A percentile compares a stretch with the other conserved stretches of the same genome.
Conservation (phyloP, 2,888 invertebrate genomes). For the Torymus auratus region DNA sequence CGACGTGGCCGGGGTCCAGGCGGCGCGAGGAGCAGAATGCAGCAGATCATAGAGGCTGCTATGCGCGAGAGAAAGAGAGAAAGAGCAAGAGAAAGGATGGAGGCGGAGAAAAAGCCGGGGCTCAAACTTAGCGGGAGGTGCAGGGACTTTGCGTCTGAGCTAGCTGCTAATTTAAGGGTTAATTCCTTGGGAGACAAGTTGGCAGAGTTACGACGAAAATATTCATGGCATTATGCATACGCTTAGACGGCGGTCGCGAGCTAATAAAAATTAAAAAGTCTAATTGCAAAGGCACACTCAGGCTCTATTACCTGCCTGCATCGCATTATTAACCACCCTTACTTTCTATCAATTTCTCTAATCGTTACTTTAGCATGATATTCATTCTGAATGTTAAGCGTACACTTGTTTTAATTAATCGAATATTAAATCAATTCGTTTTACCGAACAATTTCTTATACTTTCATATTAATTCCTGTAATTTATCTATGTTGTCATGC, state of each 20-base stretch:
- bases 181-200: constrained; percentile 77
- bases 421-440: no score
- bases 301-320: constrained; percentile 62
- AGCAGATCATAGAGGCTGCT: constrained; percentile 51
- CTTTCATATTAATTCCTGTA: no score
- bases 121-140: constrained; percentile 74
- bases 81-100: constrained; percentile 38
- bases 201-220: constrained; percentile 77
- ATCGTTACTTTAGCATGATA: constrained; percentile 12
- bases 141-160: constrained; percentile 75
- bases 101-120: constrained; percentile 59
- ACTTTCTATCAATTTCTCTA: constrained; percentile 63
- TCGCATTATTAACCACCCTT: constrained; percentile 60
- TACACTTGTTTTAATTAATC: constrained; percentile 24
- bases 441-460: no score
- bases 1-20: constrained; percentile 24
- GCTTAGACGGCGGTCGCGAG: constrained; percentile 71
- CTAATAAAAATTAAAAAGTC: constrained; percentile 78
- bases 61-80: neutral
- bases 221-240: constrained; percentile 77
- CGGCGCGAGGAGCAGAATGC: constrained; percentile 46
- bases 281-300: constrained; percentile 71
- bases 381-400: neutral
- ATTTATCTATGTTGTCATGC: no score
- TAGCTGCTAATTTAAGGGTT: constrained; percentile 78